Evolutionary conservation across 2,797 vertebrate genomes (phyloP), one percentile per base, ranked within the genome.

Genomic region (Glyptemys insculpta): DNA sequence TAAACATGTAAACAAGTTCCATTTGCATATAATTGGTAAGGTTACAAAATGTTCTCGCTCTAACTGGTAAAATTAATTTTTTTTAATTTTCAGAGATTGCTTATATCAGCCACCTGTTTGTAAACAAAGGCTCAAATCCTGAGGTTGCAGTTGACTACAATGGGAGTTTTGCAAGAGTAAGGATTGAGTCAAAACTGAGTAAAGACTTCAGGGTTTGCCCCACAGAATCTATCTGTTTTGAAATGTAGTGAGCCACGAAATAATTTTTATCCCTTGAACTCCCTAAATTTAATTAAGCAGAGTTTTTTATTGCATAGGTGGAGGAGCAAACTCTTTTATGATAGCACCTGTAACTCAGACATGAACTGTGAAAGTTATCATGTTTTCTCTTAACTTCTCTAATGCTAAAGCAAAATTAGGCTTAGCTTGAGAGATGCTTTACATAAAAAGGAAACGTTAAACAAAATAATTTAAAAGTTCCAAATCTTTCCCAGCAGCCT

Each of bases 381-480:
- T 37, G n/a, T 68, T 41, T 59, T 7, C 23, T 76, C 72, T 76
- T 76, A 27, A 44, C 21, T 68, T 68, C 23, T 91, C 16, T 90
- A 74, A 41, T 41, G 6, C 50, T 92, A 81, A 88, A 34, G 65
- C 18, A 84, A 90, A 41, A 37, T 81, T 90, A 15, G 2, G 25
- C 91, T 87, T 82, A 90, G 72, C 47, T 14, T 82, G 53, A 54
- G n/a, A 57, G 79, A 31, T 88, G 50, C 62, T 7, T 54, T 53
- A 57, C 9, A 76, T 86, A 88, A 84, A 44, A 91, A 86, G 80
- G 8, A 82, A 89, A 25, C 62, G 83, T 59, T 47, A 82, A 88
- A 88, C 56, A 4, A 87, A 83, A 76, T 83, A 8, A 82, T 91
- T 79, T 44, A 87, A 8, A 49, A 0, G 91, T 93, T 90, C 81